Evolutionary conservation across 2,113 vertebrate species (phyloP).

Genomic region (Tachuris rubrigastra): DNA sequence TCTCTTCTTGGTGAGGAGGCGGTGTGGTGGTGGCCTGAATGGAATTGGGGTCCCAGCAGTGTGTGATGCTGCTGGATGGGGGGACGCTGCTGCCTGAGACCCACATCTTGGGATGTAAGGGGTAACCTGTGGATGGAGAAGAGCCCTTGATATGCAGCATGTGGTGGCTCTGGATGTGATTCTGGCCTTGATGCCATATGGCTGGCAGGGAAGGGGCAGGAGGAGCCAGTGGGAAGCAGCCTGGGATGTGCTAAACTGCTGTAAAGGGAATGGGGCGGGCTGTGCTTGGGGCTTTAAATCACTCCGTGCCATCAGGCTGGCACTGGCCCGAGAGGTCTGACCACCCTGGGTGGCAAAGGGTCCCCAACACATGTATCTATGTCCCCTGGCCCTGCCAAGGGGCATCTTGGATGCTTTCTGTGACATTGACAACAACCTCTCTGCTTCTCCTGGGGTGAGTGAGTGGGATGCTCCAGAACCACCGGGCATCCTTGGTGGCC

Average conservation of each 20-base stretch:
- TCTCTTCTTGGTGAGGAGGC: rapidly evolving
- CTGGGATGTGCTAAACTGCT: neutral
- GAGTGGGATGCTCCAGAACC: neutral
- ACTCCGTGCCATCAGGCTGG: neutral
- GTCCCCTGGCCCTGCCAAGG: neutral
- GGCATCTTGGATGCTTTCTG: neutral
- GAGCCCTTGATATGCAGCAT: neutral
- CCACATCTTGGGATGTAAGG: neutral
- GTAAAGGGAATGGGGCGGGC: neutral
- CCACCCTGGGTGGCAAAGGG: neutral
- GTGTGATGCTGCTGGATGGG: neutral
- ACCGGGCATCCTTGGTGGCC: neutral
- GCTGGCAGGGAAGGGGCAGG: neutral
- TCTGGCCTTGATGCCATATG: neutral
- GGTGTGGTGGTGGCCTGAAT: neutral
- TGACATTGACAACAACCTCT: neutral
- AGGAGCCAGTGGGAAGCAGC: neutral
- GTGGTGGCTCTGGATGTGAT: neutral
- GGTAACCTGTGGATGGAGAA: neutral
- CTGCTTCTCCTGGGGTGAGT: neutral
- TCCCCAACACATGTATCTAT: rapidly evolving
- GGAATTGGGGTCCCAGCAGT: neutral
- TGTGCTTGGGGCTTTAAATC: neutral
- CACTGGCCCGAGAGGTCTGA: neutral
- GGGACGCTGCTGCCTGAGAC: neutral